Evolutionary conservation across 2,113 vertebrate species (phyloP), one percentile per base, ranked within the genome.

Genomic region (Danionella cerebrum): DNA sequence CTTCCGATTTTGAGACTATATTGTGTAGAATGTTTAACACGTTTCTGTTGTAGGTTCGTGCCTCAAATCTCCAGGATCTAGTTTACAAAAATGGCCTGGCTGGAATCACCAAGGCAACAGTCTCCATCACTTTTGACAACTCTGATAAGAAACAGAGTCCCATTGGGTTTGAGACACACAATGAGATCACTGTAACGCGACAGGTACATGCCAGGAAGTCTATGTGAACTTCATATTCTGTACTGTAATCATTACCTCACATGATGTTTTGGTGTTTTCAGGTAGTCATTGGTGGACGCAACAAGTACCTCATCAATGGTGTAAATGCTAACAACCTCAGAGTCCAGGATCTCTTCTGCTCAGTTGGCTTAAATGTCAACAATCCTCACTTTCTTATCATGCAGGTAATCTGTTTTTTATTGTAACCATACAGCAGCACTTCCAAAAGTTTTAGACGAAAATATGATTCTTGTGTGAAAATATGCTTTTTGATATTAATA

Each of bases 311-410:
- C 47, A 93, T 99, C 78, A 99, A 99, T 73, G 96, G 95, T 33
- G 83, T 93, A 1, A 96, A 91, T 71, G 91, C 92, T 64, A 85
- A 89, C 77, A 94, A 87, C 75, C 86, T 73, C 36, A 84, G 93
- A 8, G 93, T 99, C 11, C 93, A 96, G 42, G 96, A 99, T 85
- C 84, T 99, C 19, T 99, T 99, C 78, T 93, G 96, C 78, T 98
- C 94, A 0, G 47, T 98, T 35, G 96, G 96, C 13, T 90, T 99
- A 73, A 99, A 98, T 19, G 94, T 99, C 67, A 99, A 99, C 84
- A 99, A 97, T 65, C 96, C 96, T 55, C 92, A 98, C 69, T 99
- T 99, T 74, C 94, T 99, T 33, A 99, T 99, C 68, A 97, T 99
- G 96, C 96, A 99, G 96, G 96, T 98, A 81, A 68, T 74, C 12